Base-by-base conservation (phyloP, 2,113 vertebrate genomes). In the Muscicapa adusta region DNA sequence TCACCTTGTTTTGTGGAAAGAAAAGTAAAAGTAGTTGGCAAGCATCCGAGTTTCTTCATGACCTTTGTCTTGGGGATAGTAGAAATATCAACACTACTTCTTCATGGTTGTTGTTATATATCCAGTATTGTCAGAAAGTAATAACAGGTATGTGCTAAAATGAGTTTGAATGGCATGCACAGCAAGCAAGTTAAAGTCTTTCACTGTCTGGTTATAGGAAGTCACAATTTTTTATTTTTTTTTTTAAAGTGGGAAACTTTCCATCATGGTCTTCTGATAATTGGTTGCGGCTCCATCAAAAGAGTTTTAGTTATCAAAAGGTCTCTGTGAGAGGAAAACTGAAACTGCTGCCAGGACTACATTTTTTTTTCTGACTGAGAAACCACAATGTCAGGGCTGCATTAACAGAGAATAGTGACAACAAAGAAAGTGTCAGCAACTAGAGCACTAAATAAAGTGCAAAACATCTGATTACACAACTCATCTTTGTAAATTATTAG, bases 71-170 rank as follows among this genome's bases (percentile, higher is more conserved):
- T 53, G 40, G 23, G 18, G 26, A n/a, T 26, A 14, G 25, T 26
- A 51, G 19, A 23, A 82, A 42, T 50, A 26, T 3, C 0, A 0
- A 1, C 8, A 38, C 29, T 12, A 18, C 13, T 73, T 51, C 56
- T 78, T 63, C 1, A 6, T 36, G n/a, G 24, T 23, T 73, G 25
- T 18, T 68, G 25, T 47, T 51, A 1, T 15, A 63, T 42, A 73
- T 78, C 20, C 18, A 33, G 4, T 45, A 14, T 31, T 76, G 29
- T 73, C 45, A 53, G 65, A 67, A 77, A 36, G 34, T 42, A 28
- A 5, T 14, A 65, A 24, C 6, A 71, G 16, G 5, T 16, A 17
- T 26, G 23, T 47, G 36, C n/a, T 70, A 57, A 33, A 74, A 19
- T 17, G 23, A 38, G 3, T 68, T 65, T 56, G 11, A 63, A 57